Conservation (phyloP, 2,797 vertebrate species). For the Semaprochilodus insignis region DNA sequence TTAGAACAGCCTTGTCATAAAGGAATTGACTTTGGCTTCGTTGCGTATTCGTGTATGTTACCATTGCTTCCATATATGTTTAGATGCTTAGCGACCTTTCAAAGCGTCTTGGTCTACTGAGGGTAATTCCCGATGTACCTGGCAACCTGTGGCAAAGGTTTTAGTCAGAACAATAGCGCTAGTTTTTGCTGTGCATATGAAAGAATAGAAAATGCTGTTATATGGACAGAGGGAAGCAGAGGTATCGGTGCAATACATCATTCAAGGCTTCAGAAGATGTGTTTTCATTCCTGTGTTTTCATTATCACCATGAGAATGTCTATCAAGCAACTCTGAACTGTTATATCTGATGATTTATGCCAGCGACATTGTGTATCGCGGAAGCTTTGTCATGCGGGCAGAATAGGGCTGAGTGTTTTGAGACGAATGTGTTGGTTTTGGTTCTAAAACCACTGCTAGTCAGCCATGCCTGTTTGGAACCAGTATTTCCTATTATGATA, state of each 20-base stretch:
- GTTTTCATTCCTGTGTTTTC: no score
- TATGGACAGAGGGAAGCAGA: no score
- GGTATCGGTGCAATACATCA: no score
- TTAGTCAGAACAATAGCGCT: no score
- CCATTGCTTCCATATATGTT: no score
- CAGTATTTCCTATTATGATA: neutral
- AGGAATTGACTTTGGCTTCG: neutral
- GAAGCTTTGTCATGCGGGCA: neutral
- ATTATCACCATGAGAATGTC: neutral
- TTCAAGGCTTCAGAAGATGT: no score
- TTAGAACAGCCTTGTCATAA: neutral
- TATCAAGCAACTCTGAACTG: neutral
- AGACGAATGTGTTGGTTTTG: neutral
- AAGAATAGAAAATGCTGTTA: no score
- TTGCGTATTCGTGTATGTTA: neutral
- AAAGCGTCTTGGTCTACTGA: no score
- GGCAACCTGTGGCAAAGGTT: no score
- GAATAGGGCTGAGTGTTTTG: neutral
- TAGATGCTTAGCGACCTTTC: no score
- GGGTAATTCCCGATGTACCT: no score
- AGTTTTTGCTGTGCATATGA: no score
- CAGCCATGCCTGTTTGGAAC: neutral
- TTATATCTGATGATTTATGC: neutral
- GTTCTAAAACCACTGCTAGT: neutral
- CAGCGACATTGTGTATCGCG: neutral